Evolutionary conservation across 2,797 vertebrate genomes (phyloP), one percentile per base, ranked within the genome.

Genomic region (Melanotaenia pygmaea): DNA sequence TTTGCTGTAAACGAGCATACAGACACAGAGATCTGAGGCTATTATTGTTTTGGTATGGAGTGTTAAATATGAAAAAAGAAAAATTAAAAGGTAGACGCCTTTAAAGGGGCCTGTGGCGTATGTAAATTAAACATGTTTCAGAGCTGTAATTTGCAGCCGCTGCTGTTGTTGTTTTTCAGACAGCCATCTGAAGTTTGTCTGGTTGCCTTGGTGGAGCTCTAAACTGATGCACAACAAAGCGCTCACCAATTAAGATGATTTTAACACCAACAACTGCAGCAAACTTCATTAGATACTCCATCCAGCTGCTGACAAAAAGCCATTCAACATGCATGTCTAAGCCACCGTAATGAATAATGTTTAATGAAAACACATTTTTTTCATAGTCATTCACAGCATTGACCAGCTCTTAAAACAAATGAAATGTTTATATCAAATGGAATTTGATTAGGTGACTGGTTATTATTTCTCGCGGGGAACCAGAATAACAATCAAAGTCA

Each of bases 251-350:
- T 94, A 92, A 93, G 88, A 88, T 73, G 76, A 89, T 92, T 94
- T 93, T 88, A 93, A 90, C 90, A 91, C 86, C 77, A 86, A 90
- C 83, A 90, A 91, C 75, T 88, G 90, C 82, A 32, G 87, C 86
- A 91, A 93, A 93, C 91, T 92, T 92, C 89, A 93, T 93, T 91
- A 92, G 83, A 88, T 82, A 83, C 84, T 87, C 89, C 85, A 90
- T 90, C 86, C 81, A 85, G 89, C 69, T 59, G 81, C 40, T 80
- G 84, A 90, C 88, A 85, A 83, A 89, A 83, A 86, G 81, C 78
- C 78, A 76, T 82, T 88, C 89, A 76, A 80, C 81, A 78, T 72
- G 75, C 85, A 75, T 89, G 88, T 92, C 84, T 80, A 86, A 92
- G 77, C 58, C 67, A 70, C 37, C 37, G 54, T 71, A 57, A 90